Percentiles rank a stretch among this genome's conserved stretches.
Evolutionary conservation across 2,888 invertebrate genomes (phyloP).

Genomic region (Hermaeophaga mercurialis): DNA sequence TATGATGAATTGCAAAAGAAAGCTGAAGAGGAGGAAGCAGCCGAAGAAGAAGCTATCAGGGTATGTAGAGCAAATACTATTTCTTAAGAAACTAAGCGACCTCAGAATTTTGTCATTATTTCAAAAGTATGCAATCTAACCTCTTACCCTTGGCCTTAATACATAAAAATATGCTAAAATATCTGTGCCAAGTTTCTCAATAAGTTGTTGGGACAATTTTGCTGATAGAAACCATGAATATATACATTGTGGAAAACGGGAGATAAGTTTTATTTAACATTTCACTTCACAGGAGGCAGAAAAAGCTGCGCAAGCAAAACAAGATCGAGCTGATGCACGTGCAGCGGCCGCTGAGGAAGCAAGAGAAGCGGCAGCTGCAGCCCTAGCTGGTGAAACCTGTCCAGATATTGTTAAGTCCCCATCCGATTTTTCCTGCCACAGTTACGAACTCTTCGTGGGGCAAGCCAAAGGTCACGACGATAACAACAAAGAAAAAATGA

Average conservation of each 20-base stretch:
- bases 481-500: slow-evolving; percentile 90
- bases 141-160: too few species aligned
- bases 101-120: too few species aligned
- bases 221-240: too few species aligned
- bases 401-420: slow-evolving; percentile 85
- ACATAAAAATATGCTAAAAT: too few species aligned
- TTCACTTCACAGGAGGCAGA: slow-evolving; percentile 73
- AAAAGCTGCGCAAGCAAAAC: slow-evolving; percentile 75
- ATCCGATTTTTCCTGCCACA: slow-evolving; percentile 89
- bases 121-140: too few species aligned
- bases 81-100: too few species aligned
- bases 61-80: too few species aligned
- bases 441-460: slow-evolving; percentile 89
- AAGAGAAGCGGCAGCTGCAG: slow-evolving; percentile 64
- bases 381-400: slow-evolving; percentile 69
- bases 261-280: neutral
- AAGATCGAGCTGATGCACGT: slow-evolving; percentile 65
- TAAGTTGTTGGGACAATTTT: too few species aligned
- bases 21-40: slow-evolving; percentile 94
- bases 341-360: slow-evolving; percentile 61
- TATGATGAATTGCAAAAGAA: slow-evolving; percentile 99
- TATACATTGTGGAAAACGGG: too few species aligned
- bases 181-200: too few species aligned
- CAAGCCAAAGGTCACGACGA: slow-evolving; percentile 88
- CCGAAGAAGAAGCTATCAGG: slow-evolving; percentile 91